Evolutionary conservation across 2,113 vertebrate genomes (phyloP), one percentile per base, ranked within the genome.

Genomic region (Emydura subglobosa): DNA sequence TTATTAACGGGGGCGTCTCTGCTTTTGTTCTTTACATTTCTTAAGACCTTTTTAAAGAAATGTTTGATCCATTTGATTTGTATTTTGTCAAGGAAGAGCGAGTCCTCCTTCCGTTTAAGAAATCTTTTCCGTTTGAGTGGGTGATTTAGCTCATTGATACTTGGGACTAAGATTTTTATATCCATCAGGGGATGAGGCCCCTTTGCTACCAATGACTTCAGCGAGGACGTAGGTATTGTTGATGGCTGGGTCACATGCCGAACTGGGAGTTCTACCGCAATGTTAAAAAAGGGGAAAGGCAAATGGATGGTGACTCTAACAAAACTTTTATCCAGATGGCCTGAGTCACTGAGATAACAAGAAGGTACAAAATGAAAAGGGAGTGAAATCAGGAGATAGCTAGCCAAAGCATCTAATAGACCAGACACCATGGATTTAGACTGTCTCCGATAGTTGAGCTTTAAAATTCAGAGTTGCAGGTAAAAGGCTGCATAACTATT

Each of bases 301-400:
- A 0, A 0, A 13, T 16, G n/a, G 4, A 1, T 8, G 16, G 4
- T 0, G 0, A 0, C 0, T 12, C 0, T 0, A 39, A 2, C 4
- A 49, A 22, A 3, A 4, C 57, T 27, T 22, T 21, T 1, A 1
- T 4, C 11, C 65, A 3, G 44, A 80, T 16, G 72, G 81, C n/a
- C 5, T 0, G 51, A 27, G 1, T 42, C 19, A 4, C 34, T 27
- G 9, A 3, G 34, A 31, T 11, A 0, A 2, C 1, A 16, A 2
- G 44, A 4, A 6, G 51, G 53, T 7, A 2, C 65, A 55, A 55
- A 72, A 22, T 72, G 4, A 72, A 39, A n/a, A 72, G n/a, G 21
- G 29, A 61, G 27, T 72, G n/a, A 72, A 72, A 72, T 72, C 19
- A 21, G 65, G 65, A 39, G 17, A 5, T n/a, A 72, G 65, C 17